Evolutionary conservation across 2,797 vertebrate species (phyloP), one percentile per base, ranked within the genome.

Genomic region (Silurus aristotelis): DNA sequence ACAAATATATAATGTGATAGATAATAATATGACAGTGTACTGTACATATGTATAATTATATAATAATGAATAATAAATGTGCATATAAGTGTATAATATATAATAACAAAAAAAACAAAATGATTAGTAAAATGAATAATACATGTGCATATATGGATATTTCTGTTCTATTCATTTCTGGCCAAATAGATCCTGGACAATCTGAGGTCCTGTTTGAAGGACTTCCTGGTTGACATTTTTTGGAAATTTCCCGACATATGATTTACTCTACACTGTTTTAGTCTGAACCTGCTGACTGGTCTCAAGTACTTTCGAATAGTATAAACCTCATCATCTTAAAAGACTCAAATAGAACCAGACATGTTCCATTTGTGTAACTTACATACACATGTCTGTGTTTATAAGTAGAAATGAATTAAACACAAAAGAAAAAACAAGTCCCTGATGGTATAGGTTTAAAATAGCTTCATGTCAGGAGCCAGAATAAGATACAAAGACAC

Each of bases 361-460:
- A 27, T 19, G 22, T 48, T 71, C 46, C 48, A 31, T 83, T 68
- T 66, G 27, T n/a, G 31, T 5, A 63, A 77, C 27, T n/a, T 58
- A 58, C 25, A 58, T 63, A 67, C 43, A 78, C 25, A 77, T 82
- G 48, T 58, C 82, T 63, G 63, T 60, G 76, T 82, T 81, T 87
- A 70, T 82, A 85, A 82, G 79, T 70, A 61, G 84, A 82, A 76
- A 75, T 76, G 27, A 71, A 82, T 86, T 73, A 77, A 86, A 70
- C 46, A 80, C 14, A 52, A 48, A 48, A 38, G 64, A 68, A 68
- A 52, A 31, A 85, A n/a, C 61, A 7, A 48, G 66, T 61, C 73
- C 58, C 68, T 78, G 61, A 79, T 83, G 60, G 82, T 80, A 73
- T 71, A 68, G 19, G 55, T 87, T 78, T 78, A 82, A 85, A 85